A percentile compares a stretch with the other conserved stretches of the same genome.
Evolutionary conservation across 92 coral and sea anemone genomes (phyloP).

Genomic region (Porites evermanni): DNA sequence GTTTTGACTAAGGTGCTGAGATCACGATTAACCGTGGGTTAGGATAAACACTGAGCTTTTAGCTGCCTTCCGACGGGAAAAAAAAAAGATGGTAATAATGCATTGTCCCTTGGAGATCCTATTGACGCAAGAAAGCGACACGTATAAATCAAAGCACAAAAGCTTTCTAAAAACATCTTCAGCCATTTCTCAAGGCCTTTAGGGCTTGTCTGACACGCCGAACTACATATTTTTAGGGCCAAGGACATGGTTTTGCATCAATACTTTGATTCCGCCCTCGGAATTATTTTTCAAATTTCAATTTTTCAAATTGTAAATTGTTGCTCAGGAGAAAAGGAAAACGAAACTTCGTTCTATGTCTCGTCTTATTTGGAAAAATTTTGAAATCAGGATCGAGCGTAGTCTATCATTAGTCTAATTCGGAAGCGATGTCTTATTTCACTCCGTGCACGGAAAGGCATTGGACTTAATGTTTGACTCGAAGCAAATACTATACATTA

Average conservation of each 20-base stretch:
- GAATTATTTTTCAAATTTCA: too few relatives aligned
- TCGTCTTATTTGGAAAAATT: not conserved
- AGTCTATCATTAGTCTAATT: not conserved
- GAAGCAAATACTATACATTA: not conserved
- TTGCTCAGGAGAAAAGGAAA: not conserved
- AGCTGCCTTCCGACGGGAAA: too few relatives aligned
- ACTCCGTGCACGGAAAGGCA: not conserved
- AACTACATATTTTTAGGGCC: too few relatives aligned
- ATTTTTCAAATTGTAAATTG: not conserved
- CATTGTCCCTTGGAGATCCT: not conserved
- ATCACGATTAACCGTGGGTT: too few relatives aligned
- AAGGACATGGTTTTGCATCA: too few relatives aligned
- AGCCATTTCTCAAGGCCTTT: constrained; percentile 18
- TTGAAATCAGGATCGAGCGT: not conserved
- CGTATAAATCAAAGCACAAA: constrained; percentile 2
- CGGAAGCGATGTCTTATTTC: not conserved
- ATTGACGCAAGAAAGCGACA: not conserved
- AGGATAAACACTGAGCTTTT: not conserved
- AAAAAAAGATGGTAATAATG: not conserved
- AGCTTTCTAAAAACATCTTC: constrained; percentile 1
- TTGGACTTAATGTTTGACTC: not conserved
- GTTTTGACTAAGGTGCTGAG: too few relatives aligned
- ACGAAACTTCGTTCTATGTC: not conserved
- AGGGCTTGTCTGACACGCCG: too few relatives aligned
- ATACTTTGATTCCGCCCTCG: too few relatives aligned